Percentiles rank a stretch among this genome's conserved stretches.
phyloP scores from a whole-genome alignment of 2,888 invertebrate species.

The Heteromurus nitidus region DNA sequence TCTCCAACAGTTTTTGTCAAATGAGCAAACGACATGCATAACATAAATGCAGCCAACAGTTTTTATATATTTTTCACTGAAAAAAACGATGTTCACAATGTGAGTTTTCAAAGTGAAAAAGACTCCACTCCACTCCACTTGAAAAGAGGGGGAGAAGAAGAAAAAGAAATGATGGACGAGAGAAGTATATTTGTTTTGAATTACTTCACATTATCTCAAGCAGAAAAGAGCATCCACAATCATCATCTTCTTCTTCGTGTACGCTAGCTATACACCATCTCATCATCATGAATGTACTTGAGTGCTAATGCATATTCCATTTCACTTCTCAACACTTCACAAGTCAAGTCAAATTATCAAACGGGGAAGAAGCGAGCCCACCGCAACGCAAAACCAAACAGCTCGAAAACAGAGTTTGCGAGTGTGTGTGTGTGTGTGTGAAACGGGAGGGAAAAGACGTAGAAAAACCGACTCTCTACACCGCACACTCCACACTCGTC shows the following conservation, averaged over 20 bases:
- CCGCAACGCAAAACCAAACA: no score
- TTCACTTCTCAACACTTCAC: constrained; percentile 65
- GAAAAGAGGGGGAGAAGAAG: not conserved
- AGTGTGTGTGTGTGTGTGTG: not conserved
- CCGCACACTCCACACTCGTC: no score
- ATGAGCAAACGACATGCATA: constrained; percentile 50
- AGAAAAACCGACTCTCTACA: no score
- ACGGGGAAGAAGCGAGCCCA: no score
- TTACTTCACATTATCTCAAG: constrained; percentile 59
- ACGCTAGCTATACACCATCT: constrained; percentile 11
- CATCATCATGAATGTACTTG: constrained; percentile 32
- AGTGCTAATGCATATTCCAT: constrained; percentile 62
- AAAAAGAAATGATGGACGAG: constrained; percentile 56
- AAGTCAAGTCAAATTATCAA: constrained; percentile 64
- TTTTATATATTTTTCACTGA: not conserved
- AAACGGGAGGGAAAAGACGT: not conserved
- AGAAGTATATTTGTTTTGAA: constrained; percentile 63
- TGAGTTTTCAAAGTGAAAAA: not conserved
- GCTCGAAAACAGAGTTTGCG: constrained; percentile 19
- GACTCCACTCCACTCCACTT: not conserved
- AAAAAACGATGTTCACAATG: no score
- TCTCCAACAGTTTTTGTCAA: constrained; percentile 49
- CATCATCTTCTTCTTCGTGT: constrained; percentile 6
- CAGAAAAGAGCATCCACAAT: constrained; percentile 48
- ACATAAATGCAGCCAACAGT: constrained; percentile 4